These are phyloP conservation scores for Pseudorhiza aurosa DNA, from an alignment of 30 jellyfish, hydroid and myxozoan species.

Conservation along the genomic window DNA sequence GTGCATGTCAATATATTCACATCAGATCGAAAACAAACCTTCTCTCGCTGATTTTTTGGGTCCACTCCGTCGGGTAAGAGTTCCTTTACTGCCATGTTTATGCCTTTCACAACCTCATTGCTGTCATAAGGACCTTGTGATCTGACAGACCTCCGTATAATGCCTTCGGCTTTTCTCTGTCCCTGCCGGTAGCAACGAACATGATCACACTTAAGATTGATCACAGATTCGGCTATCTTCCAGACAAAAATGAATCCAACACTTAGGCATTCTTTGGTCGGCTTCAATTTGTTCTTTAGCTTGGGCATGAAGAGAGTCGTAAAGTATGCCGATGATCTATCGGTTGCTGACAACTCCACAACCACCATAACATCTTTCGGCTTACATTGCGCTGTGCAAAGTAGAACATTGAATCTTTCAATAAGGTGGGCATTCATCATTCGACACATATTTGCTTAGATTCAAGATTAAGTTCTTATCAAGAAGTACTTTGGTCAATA, in stretches of 20 bases:
- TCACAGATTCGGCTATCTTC: constrained; percentile 7
- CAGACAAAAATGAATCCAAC: constrained; percentile 21
- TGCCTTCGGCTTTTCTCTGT: neutral
- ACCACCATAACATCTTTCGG: constrained; percentile 27
- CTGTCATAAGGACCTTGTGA: neutral
- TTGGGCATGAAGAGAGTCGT: neutral
- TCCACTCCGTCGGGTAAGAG: neutral
- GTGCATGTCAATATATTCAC: no score
- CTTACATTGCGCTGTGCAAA: constrained; percentile 22
- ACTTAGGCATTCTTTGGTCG: constrained; percentile 14
- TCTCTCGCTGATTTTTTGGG: neutral
- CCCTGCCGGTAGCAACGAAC: constrained; percentile 10
- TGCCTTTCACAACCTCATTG: neutral
- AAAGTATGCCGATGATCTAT: neutral
- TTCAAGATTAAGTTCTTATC: no score
- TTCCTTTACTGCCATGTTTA: constrained; percentile 9
- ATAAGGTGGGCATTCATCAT: no score
- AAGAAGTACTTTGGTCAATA: no score
- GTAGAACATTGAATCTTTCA: neutral
- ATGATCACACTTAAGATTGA: constrained; percentile 18
- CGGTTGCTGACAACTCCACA: constrained; percentile 10
- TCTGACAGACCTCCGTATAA: neutral
- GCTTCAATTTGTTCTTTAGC: neutral
- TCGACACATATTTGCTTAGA: no score
- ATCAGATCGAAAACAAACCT: neutral